Evolutionary conservation across 2,113 vertebrate genomes (phyloP), one percentile per base, ranked within the genome.

Genomic region (Cyphomyrus discorhynchus): DNA sequence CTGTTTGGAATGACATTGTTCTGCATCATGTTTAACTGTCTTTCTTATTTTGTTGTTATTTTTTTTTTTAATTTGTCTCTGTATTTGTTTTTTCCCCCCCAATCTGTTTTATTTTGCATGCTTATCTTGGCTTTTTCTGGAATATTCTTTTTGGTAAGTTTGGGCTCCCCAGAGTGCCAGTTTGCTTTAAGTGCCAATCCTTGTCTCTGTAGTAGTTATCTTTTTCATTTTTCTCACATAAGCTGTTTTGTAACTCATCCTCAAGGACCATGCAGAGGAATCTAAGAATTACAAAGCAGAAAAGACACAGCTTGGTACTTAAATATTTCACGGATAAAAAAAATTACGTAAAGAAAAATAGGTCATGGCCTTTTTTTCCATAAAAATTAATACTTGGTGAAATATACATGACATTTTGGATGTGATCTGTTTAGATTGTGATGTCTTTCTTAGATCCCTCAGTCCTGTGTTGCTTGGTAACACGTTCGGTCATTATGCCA

Each of bases 61-160:
- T 45, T 98, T 95, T 99, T 94, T 94, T 82, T 95, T 94, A 91
- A 94, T 92, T 91, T 94, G 93, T 95, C 93, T 94, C 93, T 94
- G 91, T 94, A 0, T 66, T 66, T 27, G 8, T 66, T 9, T n/a
- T n/a, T 13, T 3, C 10, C 27, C 62, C 56, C 62, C n/a, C 62
- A 19, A 45, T 84, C 39, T 95, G 95, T 97, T 97, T 97, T 97
- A 96, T 97, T 97, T 95, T 99, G 98, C 98, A 99, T 99, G 98
- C 97, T 96, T 98, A 97, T 97, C 98, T 97, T 98, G 98, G 97
- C 98, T 98, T 98, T 98, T 96, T 97, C 97, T 98, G 98, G 98
- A 98, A 98, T 95, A 97, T 99, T 97, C 98, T 98, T 98, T 95
- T 98, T 99, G 98, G 98, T 99, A 99, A 99, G 98, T 99, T 98